These are phyloP conservation scores for Drosophila mayaguana DNA, from an alignment of 2,888 invertebrate genomes.

Conservation along the genomic window DNA sequence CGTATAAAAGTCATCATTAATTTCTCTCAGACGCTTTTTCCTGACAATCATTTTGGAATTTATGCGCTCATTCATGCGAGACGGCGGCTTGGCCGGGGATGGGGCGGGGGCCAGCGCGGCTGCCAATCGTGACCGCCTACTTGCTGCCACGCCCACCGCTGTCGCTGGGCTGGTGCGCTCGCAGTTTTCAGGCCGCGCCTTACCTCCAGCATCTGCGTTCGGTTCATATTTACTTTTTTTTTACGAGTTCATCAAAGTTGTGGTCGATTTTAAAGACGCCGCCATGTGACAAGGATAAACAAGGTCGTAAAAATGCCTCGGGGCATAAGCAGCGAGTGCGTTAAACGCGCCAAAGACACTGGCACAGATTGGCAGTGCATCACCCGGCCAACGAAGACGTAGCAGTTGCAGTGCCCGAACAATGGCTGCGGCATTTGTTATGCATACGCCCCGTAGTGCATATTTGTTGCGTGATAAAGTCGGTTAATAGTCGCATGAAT, in stretches of 20 bases:
- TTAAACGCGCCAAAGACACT: constrained; percentile 62
- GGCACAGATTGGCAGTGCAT: constrained; percentile 66
- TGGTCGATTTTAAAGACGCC: constrained; percentile 63
- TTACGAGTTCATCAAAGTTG: constrained; percentile 81
- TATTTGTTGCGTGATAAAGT: constrained; percentile 81
- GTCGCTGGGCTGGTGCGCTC: not conserved
- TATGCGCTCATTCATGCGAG: constrained; percentile 74
- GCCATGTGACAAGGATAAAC: constrained; percentile 79
- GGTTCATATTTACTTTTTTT: constrained; percentile 29
- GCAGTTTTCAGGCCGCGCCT: constrained; percentile 30
- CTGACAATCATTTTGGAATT: constrained; percentile 74
- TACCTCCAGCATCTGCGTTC: constrained; percentile 8
- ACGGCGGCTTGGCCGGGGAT: not conserved
- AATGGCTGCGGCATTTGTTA: constrained; percentile 72
- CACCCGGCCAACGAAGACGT: not conserved
- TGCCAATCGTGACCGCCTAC: constrained; percentile 33
- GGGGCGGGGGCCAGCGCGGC: constrained; percentile 7
- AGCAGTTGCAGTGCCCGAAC: constrained; percentile 35
- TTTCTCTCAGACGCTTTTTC: constrained; percentile 72
- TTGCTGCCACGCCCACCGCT: constrained; percentile 9
- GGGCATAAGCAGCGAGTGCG: constrained; percentile 39
- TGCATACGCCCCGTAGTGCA: constrained; percentile 79
- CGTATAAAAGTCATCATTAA: constrained; percentile 81
- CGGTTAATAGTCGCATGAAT: constrained; percentile 77
- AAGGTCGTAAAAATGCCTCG: constrained; percentile 70